Conservation (phyloP, 2,888 invertebrate species). For the Limnephilus marmoratus region DNA sequence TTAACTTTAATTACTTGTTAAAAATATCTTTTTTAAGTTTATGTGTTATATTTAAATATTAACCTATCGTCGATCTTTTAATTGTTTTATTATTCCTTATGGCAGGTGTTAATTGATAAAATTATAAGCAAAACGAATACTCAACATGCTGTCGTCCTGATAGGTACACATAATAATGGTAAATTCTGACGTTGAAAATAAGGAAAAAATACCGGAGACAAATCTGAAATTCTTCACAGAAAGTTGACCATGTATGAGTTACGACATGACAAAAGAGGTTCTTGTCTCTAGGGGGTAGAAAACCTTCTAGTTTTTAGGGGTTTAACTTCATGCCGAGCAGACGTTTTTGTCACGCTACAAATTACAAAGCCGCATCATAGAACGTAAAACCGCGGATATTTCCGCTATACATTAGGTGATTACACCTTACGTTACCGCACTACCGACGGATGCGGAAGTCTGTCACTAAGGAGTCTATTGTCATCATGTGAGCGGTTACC, state of each 20-base stretch:
- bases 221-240: background rate
- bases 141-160: background rate
- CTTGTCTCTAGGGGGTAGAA: background rate
- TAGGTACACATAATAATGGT: background rate
- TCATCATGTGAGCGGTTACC: conserved; percentile 45
- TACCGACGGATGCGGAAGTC: conserved; percentile 46
- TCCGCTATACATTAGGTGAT: conserved; percentile 49
- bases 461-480: conserved; percentile 36
- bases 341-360: background rate
- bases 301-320: background rate
- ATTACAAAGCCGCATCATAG: background rate
- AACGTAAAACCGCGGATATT: background rate
- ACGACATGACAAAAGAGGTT: background rate
- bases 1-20: background rate
- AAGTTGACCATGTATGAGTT: background rate
- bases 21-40: background rate
- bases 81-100: background rate
- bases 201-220: background rate
- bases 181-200: background rate
- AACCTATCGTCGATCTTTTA: background rate
- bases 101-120: background rate
- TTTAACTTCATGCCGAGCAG: background rate
- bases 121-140: background rate
- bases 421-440: conserved; percentile 35
- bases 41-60: background rate